Evolutionary conservation across 2,888 invertebrate species (phyloP), one percentile per base, ranked within the genome.

Genomic region (Nomada flava): DNA sequence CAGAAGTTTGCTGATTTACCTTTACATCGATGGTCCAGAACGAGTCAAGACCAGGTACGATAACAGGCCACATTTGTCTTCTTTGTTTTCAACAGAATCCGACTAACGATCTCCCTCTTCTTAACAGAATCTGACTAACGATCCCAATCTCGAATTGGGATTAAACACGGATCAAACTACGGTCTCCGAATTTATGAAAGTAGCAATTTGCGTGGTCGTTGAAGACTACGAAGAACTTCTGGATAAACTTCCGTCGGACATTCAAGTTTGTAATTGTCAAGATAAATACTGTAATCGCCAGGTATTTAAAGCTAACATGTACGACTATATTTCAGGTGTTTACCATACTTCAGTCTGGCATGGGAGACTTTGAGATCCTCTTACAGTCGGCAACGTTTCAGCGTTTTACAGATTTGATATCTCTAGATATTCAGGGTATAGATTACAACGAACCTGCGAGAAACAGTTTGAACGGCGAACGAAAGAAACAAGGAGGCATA

Each of bases 341-440:
- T 20, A 92, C 91, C 13, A 89, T 92, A 80, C 85, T 92, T 50
- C 91, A 92, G 76, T 90, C 92, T 59, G 92, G 91, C n/a, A 86
- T 73, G 23, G 90, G 90, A 63, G 82, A 91, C 11, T 62, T 79
- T 50, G 90, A 92, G 67, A 89, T 92, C 63, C 77, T 84, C 47
- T 75, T 92, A 23, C 94, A 93, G 86, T 93, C 94, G n/a, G 92
- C 94, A 70, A 92, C 94, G 72, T 92, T 95, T 64, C 90, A 93
- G 75, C 92, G 93, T 77, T 95, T 95, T 73, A 89, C 93, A 60
- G 94, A 95, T 79, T 92, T 96, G 53, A 93, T 94, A 85, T 95
- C 95, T 2, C 91, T 96, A 62, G 96, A 96, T 90, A 93, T 96
- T 65, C 95, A 96, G 80, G 96, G 96, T 10, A 94, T 93, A 79